Evolutionary conservation across 2,888 invertebrate genomes (phyloP), one percentile per base, ranked within the genome.

Genomic region (Ormyrus pomaceus): DNA sequence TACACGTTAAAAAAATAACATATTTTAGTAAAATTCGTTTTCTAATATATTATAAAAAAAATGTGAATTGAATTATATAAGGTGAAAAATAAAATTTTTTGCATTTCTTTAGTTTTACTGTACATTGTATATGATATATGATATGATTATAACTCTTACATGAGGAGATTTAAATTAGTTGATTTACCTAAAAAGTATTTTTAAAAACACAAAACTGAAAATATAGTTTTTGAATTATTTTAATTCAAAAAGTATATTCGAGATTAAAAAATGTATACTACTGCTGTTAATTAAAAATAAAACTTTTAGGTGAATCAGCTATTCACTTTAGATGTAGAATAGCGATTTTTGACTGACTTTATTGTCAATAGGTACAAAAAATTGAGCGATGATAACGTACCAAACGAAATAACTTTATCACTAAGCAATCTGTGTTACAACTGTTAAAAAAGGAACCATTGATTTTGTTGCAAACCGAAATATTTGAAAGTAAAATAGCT

Each of bases 101-200:
- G 62, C 53, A 70, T 65, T 70, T 75, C 75, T 83, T 81, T 81
- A 80, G 70, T 50, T 79, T 73, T 53, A 76, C 77, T 80, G 74
- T 70, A 81, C 79, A 82, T 82, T 79, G 82, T 84, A 59, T 64
- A 77, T 65, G 51, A 45, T n/a, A 66, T 64, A 77, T 65, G 51
- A 45, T n/a, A 66, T 64, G 10, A 68, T 69, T 77, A 13, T 59
- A 76, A 75, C 59, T 48, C 34, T 73, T 68, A 45, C 10, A 34
- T 4, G 34, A 66, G 10, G 56, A 61, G 61, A 53, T 56, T 65
- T 55, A n/a, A 46, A 50, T 48, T 34, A 74, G 74, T 58, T 74
- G 62, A 73, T 55, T 73, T 45, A 34, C n/a, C 13, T 45, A 62
- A 61, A 62, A 45, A 51, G 62, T 45, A 53, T 61, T 51, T 64